Base-by-base conservation (phyloP, 1,140 invertebrate genomes). In the Drosophila asahinai region DNA sequence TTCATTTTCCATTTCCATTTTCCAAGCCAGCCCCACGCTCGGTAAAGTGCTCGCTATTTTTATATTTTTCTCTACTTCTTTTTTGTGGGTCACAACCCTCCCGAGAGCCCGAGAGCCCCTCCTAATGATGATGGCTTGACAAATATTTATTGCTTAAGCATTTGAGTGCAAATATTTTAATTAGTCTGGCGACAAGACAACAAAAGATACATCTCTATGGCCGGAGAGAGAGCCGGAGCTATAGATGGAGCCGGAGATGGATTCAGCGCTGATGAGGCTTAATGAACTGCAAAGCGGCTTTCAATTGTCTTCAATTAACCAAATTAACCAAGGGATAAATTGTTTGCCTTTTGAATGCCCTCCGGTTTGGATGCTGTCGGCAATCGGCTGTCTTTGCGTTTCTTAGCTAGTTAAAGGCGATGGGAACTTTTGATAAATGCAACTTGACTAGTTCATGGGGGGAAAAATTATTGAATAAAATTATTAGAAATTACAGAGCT, bases 141-240 rank as follows among this genome's bases (percentile, higher is more conserved):
- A 87, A 87, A 87, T 87, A 87, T 87, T 87, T 87, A 87, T 87
- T 87, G 84, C 84, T 81, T 84, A 87, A 89, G 81, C 86, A 84
- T 87, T 89, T 90, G 86, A 87, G 84, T 87, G 84, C 84, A 87
- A 87, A 87, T 87, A 87, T 87, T 87, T 87, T 87, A 87, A 87
- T 87, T 87, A 87, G 86, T 81, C 84, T 79, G 84, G 81, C 84
- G 84, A 87, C 84, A 83, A 84, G 62, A 63, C 76, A 79, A 79
- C 59, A 79, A 57, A 51, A 54, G 48, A 36, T 58, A n/a, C 54
- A 57, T 40, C 54, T 52, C 49, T 52, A 17, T 17, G 36, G 6
- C 6, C 19, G 52, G 48, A 61, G 38, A 67, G 25, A 51, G 43
- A 66, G 63, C 58, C 68, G 64, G 70, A 71, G 74, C 55, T 54